These are phyloP conservation scores for Hycleus cichorii DNA, from an alignment of 1,140 invertebrate species.

Conservation along the genomic window DNA sequence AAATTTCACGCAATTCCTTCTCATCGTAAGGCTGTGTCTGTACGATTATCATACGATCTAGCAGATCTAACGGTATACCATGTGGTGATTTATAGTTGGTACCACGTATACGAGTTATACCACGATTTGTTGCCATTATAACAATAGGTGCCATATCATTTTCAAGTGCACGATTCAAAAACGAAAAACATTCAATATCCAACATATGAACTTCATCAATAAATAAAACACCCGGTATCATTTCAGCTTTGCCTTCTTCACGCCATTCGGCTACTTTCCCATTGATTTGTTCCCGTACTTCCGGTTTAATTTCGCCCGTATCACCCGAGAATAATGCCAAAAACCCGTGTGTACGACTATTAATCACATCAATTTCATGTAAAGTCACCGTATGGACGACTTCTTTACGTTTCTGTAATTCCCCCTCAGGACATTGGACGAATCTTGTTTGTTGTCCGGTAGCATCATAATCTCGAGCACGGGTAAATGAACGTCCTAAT, in stretches of 20 bases:
- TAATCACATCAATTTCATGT: conserved; percentile 99
- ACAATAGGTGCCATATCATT: conserved; percentile 95
- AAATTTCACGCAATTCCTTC: conserved; percentile 84
- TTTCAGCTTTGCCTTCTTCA: conserved; percentile 98
- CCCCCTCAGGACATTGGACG: conserved; percentile 97
- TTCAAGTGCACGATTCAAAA: conserved; percentile 92
- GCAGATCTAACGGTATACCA: conserved; percentile 91
- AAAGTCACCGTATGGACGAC: conserved; percentile 96
- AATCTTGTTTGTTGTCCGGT: conserved; percentile 79
- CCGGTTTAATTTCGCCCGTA: conserved; percentile 97
- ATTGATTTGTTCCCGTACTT: conserved; percentile 98
- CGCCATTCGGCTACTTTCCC: conserved; percentile 97
- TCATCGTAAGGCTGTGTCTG: conserved; percentile 83
- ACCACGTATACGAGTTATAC: conserved; percentile 91
- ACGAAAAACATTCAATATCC: conserved; percentile 98
- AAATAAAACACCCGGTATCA: conserved; percentile 92
- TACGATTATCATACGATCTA: conserved; percentile 95
- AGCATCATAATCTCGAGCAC: conserved; percentile 96
- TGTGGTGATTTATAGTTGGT: conserved; percentile 92
- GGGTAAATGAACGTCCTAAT: conserved; percentile 89
- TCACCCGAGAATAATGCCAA: conserved; percentile 97
- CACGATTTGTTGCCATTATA: conserved; percentile 98
- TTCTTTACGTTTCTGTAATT: conserved; percentile 98
- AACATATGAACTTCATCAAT: conserved; percentile 97
- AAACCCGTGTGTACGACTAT: conserved; percentile 94